Percentiles rank a stretch among this genome's conserved stretches.
Evolutionary conservation across 1,140 invertebrate genomes (phyloP).

Genomic region (Zeugodacus cucurbitae): DNA sequence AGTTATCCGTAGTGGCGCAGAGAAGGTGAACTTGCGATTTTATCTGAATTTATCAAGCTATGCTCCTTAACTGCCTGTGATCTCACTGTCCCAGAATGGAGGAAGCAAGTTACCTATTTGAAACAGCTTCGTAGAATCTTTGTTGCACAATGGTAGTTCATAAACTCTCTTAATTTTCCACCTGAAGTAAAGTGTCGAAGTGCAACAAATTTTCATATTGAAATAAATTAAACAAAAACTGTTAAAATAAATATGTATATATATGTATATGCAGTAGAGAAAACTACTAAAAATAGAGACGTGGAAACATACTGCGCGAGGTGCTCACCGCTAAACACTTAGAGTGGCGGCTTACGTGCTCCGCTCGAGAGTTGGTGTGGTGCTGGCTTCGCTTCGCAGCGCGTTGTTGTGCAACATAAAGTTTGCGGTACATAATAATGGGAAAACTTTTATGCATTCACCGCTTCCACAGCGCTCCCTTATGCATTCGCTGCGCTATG

Average conservation of each 20-base stretch:
- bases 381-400: not conserved
- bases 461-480: not conserved
- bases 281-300: not conserved
- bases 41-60: no score
- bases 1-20: not conserved
- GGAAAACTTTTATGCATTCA: constrained; percentile 24
- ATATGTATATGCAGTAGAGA: not conserved
- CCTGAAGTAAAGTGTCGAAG: not conserved
- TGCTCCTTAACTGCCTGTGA: no score
- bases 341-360: not conserved
- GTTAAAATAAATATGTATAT: not conserved
- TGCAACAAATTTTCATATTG: not conserved
- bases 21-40: no score
- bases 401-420: constrained; percentile 34
- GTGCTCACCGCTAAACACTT: not conserved
- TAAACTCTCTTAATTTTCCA: not conserved
- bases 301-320: not conserved
- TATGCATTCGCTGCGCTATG: not conserved
- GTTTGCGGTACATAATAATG: constrained; percentile 37
- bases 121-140: no score
- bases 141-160: no score
- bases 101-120: no score
- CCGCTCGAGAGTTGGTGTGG: not conserved
- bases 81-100: no score
- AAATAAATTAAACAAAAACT: not conserved